Base-by-base conservation (phyloP, 2,113 vertebrate species). In the Actinemys pallida region DNA sequence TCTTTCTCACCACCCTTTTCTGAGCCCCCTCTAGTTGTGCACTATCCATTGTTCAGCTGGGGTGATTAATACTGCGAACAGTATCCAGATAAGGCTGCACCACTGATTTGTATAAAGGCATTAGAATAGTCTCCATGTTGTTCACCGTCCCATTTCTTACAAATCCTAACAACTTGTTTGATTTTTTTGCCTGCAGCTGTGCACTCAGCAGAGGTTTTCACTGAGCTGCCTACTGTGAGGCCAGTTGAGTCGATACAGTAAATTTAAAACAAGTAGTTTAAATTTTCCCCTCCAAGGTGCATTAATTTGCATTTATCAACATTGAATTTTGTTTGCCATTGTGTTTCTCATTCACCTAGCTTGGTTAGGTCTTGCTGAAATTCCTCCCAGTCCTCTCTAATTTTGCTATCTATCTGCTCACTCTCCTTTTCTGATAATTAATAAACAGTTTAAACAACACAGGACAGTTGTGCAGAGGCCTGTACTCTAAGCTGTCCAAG, bases 401-500 rank as follows among this genome's bases (percentile, higher is more conserved):
- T 90, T 95, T 69, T 94, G 94, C 65, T 95, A 62, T 95, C 79
- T 94, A 5, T 11, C 82, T 85, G 54, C 87, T 97, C 95, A 92
- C 42, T 90, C 54, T 92, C 94, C 90, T 91, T 94, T 94, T 92
- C 95, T 93, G 89, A 85, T 96, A 92, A 76, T 96, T 95, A 95
- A 89, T 92, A 96, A 95, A 92, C 82, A 91, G 47, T 91, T 96
- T 87, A 87, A 93, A 90, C 90, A 96, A 95, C 17, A 35, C 59
- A 87, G 79, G 90, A 53, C 83, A 87, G 89, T 93, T 96, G 93
- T 88, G 87, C 81, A 88, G 89, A 96, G 79, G 69, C 79, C 89
- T 75, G 20, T 45, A 47, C 42, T 47, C 75, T 78, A 78, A 45
- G 42, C 1, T 2, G 59, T 95, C 84, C 84, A 56, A 96, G 79